Evolutionary conservation across 1,140 invertebrate genomes (phyloP).

Genomic region (Zaprionus lachaisei): DNA sequence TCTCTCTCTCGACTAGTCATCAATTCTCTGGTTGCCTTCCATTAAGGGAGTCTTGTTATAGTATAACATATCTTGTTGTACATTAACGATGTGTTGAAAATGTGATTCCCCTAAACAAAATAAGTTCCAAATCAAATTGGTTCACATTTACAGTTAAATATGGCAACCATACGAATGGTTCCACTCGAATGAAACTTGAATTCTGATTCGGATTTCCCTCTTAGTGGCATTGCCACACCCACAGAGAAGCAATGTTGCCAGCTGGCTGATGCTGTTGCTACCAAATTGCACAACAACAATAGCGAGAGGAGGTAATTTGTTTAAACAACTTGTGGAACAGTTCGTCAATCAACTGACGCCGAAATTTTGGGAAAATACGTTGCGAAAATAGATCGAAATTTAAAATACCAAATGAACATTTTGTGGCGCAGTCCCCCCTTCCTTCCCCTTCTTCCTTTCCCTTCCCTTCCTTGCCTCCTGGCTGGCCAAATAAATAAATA

Average conservation of each 20-base stretch:
- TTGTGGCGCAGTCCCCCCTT: constrained; percentile 37
- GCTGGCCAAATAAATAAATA: constrained; percentile 73
- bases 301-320: constrained; percentile 48
- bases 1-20: constrained; percentile 16
- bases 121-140: constrained; percentile 47
- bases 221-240: constrained; percentile 52
- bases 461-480: not conserved
- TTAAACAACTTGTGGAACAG: constrained; percentile 65
- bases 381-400: constrained; percentile 58
- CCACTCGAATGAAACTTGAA: constrained; percentile 41
- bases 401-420: constrained; percentile 54
- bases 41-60: constrained; percentile 11
- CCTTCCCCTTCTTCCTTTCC: not conserved
- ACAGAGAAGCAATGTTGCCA: constrained; percentile 34
- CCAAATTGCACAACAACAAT: constrained; percentile 43
- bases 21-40: not conserved
- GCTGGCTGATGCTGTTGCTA: constrained; percentile 8
- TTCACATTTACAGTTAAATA: constrained; percentile 61
- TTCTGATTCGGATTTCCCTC: constrained; percentile 12
- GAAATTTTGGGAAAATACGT: constrained; percentile 42
- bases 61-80: not conserved
- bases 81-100: constrained; percentile 73
- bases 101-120: constrained; percentile 41
- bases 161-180: constrained; percentile 34
- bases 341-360: constrained; percentile 70